Percentiles rank a stretch among this genome's conserved stretches.
Evolutionary conservation across 2,888 invertebrate species (phyloP).

Genomic region (Parapristionchus giblindavisi): DNA sequence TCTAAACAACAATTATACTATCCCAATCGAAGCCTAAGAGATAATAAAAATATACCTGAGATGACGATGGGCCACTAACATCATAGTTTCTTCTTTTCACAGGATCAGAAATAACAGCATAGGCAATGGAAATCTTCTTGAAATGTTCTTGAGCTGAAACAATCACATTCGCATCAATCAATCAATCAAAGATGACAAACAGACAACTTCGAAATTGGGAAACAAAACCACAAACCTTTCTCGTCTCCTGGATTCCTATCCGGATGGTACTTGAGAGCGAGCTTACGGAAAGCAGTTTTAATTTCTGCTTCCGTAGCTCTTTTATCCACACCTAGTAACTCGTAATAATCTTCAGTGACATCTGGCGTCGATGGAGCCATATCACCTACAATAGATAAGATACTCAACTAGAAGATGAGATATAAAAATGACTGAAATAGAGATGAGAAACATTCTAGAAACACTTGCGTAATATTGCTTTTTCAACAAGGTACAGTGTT

Average conservation of each 20-base stretch:
- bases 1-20: slow-evolving; percentile 4
- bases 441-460: slow-evolving; percentile 2
- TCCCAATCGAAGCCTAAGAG: no score
- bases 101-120: slow-evolving; percentile 69
- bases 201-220: neutral
- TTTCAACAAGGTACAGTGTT: neutral
- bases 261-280: slow-evolving; percentile 66
- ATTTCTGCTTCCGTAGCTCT: slow-evolving; percentile 68
- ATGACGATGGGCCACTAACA: slow-evolving; percentile 65
- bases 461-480: slow-evolving; percentile 8
- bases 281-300: slow-evolving; percentile 67
- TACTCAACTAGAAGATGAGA: neutral
- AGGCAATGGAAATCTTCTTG: slow-evolving; percentile 69
- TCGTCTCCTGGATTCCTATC: slow-evolving; percentile 67
- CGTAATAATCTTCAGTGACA: slow-evolving; percentile 64
- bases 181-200: no score
- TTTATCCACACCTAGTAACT: slow-evolving; percentile 66
- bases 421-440: neutral
- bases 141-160: slow-evolving; percentile 67
- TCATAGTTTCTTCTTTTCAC: slow-evolving; percentile 70
- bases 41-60: slow-evolving; percentile 49
- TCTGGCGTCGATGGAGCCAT: slow-evolving; percentile 27
- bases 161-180: neutral
- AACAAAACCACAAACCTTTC: slow-evolving; percentile 47
- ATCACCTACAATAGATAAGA: slow-evolving; percentile 5